Conservation (phyloP, 1,140 invertebrate genomes). For the Nasonia vitripennis region DNA sequence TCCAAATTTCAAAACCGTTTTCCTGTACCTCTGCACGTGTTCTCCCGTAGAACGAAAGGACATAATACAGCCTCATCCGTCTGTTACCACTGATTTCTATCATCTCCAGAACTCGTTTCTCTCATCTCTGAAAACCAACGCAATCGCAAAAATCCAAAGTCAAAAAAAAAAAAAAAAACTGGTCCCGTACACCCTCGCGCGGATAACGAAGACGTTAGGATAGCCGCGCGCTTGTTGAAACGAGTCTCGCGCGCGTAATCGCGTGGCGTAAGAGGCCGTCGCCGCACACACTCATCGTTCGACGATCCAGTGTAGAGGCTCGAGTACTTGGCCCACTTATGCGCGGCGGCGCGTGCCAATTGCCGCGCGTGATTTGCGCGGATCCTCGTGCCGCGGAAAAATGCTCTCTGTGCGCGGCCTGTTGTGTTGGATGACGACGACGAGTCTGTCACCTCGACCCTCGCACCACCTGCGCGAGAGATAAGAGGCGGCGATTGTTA, state of each 20-base stretch:
- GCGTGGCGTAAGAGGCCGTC: constrained; percentile 31
- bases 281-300: constrained; percentile 65
- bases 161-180: constrained; percentile 1
- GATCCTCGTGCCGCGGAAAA: background rate
- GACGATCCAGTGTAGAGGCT: constrained; percentile 54
- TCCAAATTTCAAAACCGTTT: background rate
- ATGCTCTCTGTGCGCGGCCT: background rate
- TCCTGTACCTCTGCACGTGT: no score
- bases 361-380: background rate
- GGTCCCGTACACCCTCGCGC: background rate
- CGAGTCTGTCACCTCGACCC: constrained; percentile 20
- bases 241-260: background rate
- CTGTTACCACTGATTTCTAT: no score
- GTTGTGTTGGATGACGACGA: background rate
- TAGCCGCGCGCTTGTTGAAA: background rate
- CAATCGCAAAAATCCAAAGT: background rate
- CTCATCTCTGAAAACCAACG: no score
- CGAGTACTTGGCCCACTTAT: constrained; percentile 73
- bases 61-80: no score
- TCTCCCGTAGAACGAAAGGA: no score
- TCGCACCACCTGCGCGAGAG: background rate
- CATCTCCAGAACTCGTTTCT: no score
- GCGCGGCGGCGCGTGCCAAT: constrained; percentile 21
- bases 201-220: background rate
- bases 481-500: background rate